Evolutionary conservation across 2,888 invertebrate species (phyloP).

Genomic region (Athripsodes cinereus): DNA sequence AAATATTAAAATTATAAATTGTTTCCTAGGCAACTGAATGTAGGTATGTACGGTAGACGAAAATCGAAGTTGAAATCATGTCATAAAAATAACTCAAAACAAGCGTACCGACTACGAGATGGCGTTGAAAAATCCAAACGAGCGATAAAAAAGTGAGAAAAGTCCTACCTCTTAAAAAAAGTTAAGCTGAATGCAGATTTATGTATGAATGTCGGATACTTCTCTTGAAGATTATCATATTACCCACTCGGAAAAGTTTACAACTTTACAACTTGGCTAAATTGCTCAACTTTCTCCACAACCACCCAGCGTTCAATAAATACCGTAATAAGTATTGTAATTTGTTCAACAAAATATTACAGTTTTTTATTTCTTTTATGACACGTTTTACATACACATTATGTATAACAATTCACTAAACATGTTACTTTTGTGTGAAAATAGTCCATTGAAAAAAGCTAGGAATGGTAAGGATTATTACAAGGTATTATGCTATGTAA

Average conservation of each 20-base stretch:
- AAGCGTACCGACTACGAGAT: background rate
- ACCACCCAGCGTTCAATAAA: background rate
- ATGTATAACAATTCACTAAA: too few species aligned
- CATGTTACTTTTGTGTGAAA: too few species aligned
- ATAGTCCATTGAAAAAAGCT: too few species aligned
- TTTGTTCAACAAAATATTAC: conserved; percentile 2
- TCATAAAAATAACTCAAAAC: background rate
- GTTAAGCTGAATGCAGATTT: conserved; percentile 16
- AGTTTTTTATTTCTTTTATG: background rate
- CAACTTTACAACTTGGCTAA: conserved; percentile 12
- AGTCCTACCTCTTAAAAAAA: conserved; percentile 8
- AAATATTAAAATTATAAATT: too few species aligned
- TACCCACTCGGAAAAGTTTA: conserved; percentile 9
- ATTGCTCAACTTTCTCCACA: conserved; percentile 13
- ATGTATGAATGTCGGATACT: conserved; percentile 14
- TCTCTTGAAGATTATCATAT: conserved; percentile 19
- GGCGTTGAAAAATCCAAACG: background rate
- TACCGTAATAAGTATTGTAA: conserved; percentile 1
- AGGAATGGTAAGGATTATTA: too few species aligned
- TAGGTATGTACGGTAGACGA: too few species aligned
- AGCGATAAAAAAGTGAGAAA: conserved; percentile 4
- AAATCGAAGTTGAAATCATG: too few species aligned
- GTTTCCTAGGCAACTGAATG: too few species aligned
- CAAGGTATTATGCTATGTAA: too few species aligned
- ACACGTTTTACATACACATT: too few species aligned